Evolutionary conservation across 2,888 invertebrate genomes (phyloP), one percentile per base, ranked within the genome.

Genomic region (Cinara cedri): DNA sequence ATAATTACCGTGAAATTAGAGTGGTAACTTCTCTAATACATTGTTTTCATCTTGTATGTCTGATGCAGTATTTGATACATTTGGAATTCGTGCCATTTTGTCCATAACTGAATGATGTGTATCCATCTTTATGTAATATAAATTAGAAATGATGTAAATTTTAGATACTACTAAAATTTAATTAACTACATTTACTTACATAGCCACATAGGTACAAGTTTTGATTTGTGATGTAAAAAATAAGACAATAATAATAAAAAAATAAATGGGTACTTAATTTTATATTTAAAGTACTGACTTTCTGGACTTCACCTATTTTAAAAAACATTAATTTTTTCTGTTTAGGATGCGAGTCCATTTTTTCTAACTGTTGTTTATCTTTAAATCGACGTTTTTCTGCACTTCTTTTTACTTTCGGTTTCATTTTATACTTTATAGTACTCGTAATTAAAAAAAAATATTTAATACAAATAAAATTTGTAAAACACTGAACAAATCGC

Each of bases 331-430:
- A 54, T 21, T 54, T 54, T 54, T 54, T 54, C 54, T 54, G 54
- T 54, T 54, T 54, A 19, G 54, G 19, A 54, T 54, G 19, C 1
- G 54, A 54, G 54, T 11, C 19, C 19, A n/a, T 3, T 54, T 54
- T 54, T 54, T 19, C 19, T 54, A 54, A 19, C 10, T 19, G 19
- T 54, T 54, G 10, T 19, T 54, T 54, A 10, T 54, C 54, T 60
- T 60, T 60, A 16, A 60, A 26, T 60, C 60, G 16, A 60, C 60
- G 26, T 60, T 60, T 60, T 60, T 60, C 60, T 60, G 60, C 60
- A 60, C 26, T 16, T 26, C 16, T 60, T 60, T 34, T 60, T 34
- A 60, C 16, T n/a, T 60, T 54, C 10, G 60, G 26, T 24, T 60
- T 60, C 26, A 60, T 60, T 60, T 60, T 1, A 60, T 60, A 34